Base-by-base conservation (phyloP, 1,140 invertebrate species). In the Panagrolaimus sp. region DNA sequence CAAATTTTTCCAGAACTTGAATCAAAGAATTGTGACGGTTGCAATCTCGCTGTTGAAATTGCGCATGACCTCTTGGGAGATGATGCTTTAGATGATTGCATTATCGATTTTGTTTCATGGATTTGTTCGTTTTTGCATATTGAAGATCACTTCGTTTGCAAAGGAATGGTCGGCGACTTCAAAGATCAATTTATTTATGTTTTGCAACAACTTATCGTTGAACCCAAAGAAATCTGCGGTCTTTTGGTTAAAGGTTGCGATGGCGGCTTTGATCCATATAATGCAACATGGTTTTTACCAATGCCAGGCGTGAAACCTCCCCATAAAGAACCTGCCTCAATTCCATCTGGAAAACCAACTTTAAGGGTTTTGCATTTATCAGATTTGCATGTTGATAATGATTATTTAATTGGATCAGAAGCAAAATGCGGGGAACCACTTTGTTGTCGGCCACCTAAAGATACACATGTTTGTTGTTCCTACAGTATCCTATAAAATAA, bases 351-450 rank as follows among this genome's bases (percentile, higher is more conserved):
- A 14, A 52, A 28, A 70, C 67, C 66, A 17, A 71, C 48, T 17
- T 76, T 86, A 14, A 73, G 81, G 26, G 77, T 87, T 38, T 76
- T 87, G 14, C 86, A 87, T 46, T 66, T 87, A 24, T 82, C 84
- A 14, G 86, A 87, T 76, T 80, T 87, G n/a, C 86, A 87, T 73
- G 65, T 85, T 58, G 86, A 87, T 68, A 66, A 72, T 15, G 64
- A 78, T 32, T 87, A 86, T 73, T 24, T 71, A 38, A 70, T 68
- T 32, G 84, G 84, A 8, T 46, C 80, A 5, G 83, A 85, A 64
- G 80, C 84, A 28, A 67, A 83, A n/a, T 87, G 86, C 73, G 78
- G 74, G 5, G 79, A 84, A 71, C 86, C 86, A 8, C 72, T 87
- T 7, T 87, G 86, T 75, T 87, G 86, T 78, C 74, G 52, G 5